phyloP scores from a whole-genome alignment of 2,888 invertebrate species.

The Coenonympha glycerion region DNA sequence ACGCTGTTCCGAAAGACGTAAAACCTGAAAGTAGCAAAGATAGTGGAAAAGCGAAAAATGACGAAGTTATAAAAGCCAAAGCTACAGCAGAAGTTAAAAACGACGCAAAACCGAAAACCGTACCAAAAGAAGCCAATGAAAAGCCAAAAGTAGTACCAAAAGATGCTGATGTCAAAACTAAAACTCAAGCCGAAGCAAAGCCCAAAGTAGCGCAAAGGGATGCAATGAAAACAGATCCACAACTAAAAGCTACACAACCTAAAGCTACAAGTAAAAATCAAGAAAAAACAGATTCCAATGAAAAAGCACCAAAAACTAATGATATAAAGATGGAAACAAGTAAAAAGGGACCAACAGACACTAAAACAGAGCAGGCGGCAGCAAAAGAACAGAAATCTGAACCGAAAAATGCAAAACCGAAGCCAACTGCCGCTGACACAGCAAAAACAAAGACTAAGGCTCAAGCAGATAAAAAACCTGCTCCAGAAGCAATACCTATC shows the following conservation, averaged over 20 bases:
- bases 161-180: conserved; percentile 18
- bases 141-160: conserved; percentile 27
- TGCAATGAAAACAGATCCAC: conserved; percentile 20
- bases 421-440: conserved; percentile 15
- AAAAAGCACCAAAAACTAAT: background rate
- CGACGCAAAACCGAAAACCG: conserved; percentile 24
- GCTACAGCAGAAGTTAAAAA: conserved; percentile 23
- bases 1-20: conserved; percentile 8
- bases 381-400: conserved; percentile 26
- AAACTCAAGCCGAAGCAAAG: conserved; percentile 25
- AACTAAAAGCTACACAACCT: conserved; percentile 1
- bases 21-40: conserved; percentile 4
- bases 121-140: conserved; percentile 23
- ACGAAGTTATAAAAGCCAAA: conserved; percentile 1
- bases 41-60: conserved; percentile 6
- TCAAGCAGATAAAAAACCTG: background rate
- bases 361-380: conserved; percentile 29
- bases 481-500: conserved; percentile 62
- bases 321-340: conserved; percentile 26
- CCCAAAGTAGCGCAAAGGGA: conserved; percentile 23
- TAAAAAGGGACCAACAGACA: conserved; percentile 24
- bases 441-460: background rate
- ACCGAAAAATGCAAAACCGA: conserved; percentile 29
- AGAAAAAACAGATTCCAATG: background rate
- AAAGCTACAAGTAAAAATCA: background rate